Evolutionary conservation across 2,888 invertebrate species (phyloP).

Genomic region (Nemoura dubitans): DNA sequence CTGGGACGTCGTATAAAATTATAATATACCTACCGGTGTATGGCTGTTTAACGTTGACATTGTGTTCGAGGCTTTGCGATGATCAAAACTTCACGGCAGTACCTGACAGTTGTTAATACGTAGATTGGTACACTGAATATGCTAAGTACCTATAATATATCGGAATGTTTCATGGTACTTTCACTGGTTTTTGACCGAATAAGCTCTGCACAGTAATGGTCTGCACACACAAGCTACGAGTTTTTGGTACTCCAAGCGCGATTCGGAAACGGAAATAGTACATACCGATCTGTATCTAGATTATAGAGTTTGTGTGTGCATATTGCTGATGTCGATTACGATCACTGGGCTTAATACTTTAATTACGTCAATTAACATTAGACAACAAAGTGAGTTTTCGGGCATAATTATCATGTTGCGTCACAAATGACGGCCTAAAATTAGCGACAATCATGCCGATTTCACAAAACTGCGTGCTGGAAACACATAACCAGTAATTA

Average conservation of each 20-base stretch:
- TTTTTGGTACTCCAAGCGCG: background rate
- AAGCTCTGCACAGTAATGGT: too few species aligned
- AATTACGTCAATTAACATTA: conserved; percentile 14
- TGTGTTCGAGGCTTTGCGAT: too few species aligned
- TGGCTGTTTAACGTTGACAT: background rate
- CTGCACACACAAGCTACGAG: too few species aligned
- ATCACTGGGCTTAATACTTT: conserved; percentile 13
- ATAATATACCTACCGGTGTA: background rate
- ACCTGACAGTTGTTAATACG: too few species aligned
- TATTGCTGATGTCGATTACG: background rate
- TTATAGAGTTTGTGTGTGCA: background rate
- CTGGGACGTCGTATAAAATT: too few species aligned
- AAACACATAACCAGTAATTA: conserved; percentile 29
- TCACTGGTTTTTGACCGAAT: too few species aligned
- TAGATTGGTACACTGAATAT: too few species aligned
- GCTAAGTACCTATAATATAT: too few species aligned
- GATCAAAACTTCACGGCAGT: too few species aligned
- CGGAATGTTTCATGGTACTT: too few species aligned
- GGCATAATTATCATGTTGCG: conserved; percentile 8
- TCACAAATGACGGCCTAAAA: conserved; percentile 1
- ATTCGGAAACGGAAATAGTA: background rate
- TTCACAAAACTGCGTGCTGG: conserved; percentile 2
- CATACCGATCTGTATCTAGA: background rate
- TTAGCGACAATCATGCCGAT: conserved; percentile 7
- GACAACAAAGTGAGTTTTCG: conserved; percentile 5